Base-by-base conservation (phyloP, 2,797 vertebrate species). In the Thalassophryne amazonica region DNA sequence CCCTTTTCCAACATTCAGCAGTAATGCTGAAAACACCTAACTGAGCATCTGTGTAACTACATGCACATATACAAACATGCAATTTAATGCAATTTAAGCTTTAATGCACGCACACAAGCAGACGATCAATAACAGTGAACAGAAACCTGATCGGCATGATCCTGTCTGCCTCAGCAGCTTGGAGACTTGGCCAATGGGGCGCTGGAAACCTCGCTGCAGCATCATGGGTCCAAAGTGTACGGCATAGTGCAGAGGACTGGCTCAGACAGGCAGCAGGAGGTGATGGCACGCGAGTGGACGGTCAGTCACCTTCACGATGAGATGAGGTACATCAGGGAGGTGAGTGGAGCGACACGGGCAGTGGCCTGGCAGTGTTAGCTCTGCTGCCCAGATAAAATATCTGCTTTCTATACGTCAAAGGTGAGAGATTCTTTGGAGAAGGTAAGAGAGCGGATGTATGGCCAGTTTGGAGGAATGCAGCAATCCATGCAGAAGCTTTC, bases 391-490 rank as follows among this genome's bases (percentile, higher is more conserved):
- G 25, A 25, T 49, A 1, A n/a, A n/a, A 32, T 14, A 12, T 56
- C 25, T 39, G 15, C 15, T 30, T 6, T 13, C 38, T 9, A 16
- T 15, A n/a, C 59, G 16, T 43, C 47, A 34, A 60, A 99, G 96
- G 95, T 99, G 56, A 94, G 96, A 78, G 92, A 95, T 71, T 98
- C 96, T n/a, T 78, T 99, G 85, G 97, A 98, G 86, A 95, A 97
- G 87, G 95, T 98, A 43, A 90, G 96, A 67, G 94, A 93, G 79
- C 82, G 91, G 67, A 97, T 99, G 94, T 98, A 93, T 1, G 94
- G 97, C 7, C 95, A 98, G 86, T 97, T 97, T 17, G 94, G 94
- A 47, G 95, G 94, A 61, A 98, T 99, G 95, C 94, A 94, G 79
- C 91, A 93, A 78, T 95, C 94, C 61, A 91, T 99, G 76, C 89